These are phyloP conservation scores for Campylorhamphus procurvoides DNA, from an alignment of 2,113 vertebrate species.

Conservation along the genomic window DNA sequence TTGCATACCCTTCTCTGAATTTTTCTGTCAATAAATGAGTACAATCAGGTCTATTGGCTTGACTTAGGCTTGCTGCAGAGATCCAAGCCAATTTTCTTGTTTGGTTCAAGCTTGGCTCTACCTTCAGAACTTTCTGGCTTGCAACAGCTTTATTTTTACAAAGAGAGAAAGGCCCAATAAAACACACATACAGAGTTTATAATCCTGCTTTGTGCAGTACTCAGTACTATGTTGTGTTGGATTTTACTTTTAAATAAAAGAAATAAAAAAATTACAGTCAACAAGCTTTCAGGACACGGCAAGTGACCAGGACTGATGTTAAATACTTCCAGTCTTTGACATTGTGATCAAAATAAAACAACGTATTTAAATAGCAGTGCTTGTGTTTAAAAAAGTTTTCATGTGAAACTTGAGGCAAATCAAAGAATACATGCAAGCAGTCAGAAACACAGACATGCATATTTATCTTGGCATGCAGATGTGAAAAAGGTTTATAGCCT, in stretches of 20 bases:
- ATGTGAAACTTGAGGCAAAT: constrained; percentile 33
- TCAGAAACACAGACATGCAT: not conserved
- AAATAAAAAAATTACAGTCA: not conserved
- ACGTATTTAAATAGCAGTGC: constrained; percentile 34
- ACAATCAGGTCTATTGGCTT: constrained; percentile 29
- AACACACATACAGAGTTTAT: constrained; percentile 23
- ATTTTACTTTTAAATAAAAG: constrained; percentile 55
- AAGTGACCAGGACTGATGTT: constrained; percentile 20
- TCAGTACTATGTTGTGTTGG: constrained; percentile 7
- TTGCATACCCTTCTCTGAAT: constrained; percentile 7
- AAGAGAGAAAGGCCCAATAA: constrained; percentile 54
- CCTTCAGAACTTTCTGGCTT: constrained; percentile 45
- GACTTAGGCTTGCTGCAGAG: not conserved
- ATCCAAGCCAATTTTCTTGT: constrained; percentile 21
- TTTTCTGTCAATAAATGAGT: constrained; percentile 37
- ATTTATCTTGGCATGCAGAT: constrained; percentile 1
- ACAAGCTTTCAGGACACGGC: not conserved
- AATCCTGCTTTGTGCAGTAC: constrained; percentile 27
- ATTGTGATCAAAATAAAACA: constrained; percentile 44
- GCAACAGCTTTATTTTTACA: constrained; percentile 57
- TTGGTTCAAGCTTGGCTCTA: constrained; percentile 62
- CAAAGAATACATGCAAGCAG: constrained; percentile 8
- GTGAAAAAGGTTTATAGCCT: not conserved
- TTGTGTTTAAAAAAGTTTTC: not conserved
- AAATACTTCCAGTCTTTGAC: constrained; percentile 45